Evolutionary conservation across 2,113 vertebrate genomes (phyloP).

Genomic region (Catharus bicknelli): DNA sequence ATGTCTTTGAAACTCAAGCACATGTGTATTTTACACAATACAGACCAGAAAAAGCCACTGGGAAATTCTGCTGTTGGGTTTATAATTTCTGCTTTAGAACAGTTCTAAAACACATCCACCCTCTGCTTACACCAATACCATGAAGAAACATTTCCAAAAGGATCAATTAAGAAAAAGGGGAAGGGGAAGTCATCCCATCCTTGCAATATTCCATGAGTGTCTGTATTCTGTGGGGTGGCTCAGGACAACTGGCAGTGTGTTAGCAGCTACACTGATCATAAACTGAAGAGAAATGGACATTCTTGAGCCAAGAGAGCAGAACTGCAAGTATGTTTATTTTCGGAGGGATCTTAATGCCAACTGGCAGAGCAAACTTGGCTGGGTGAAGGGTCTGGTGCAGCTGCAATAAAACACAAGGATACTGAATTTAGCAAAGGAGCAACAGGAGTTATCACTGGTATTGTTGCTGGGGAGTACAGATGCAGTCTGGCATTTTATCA

Average conservation of each 20-base stretch:
- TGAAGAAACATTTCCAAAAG: neutral
- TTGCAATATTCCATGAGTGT: neutral
- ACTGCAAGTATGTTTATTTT: slow-evolving; percentile 54
- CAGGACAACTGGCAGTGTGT: neutral
- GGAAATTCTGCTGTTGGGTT: rapidly evolving
- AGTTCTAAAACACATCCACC: neutral
- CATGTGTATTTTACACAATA: rapidly evolving
- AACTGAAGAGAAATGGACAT: neutral
- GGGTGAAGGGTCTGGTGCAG: slow-evolving; percentile 14
- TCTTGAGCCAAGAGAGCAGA: slow-evolving; percentile 28
- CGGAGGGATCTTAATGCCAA: slow-evolving; percentile 26
- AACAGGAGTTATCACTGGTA: slow-evolving; percentile 29
- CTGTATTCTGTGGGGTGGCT: neutral
- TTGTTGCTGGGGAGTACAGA: slow-evolving; percentile 42
- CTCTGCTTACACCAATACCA: neutral
- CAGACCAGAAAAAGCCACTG: neutral
- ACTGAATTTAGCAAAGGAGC: slow-evolving; percentile 42
- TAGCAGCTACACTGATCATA: neutral
- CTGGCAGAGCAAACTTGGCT: slow-evolving; percentile 41
- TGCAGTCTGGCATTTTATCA: slow-evolving; percentile 60
- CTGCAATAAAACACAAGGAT: slow-evolving; percentile 42
- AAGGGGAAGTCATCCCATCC: too few relatives aligned
- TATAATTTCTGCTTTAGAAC: neutral
- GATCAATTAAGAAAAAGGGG: neutral
- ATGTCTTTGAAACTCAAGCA: neutral